Percentiles rank a stretch among this genome's conserved stretches.
Conservation (phyloP, 2,888 invertebrate species). For the Nomada ferruginata region DNA sequence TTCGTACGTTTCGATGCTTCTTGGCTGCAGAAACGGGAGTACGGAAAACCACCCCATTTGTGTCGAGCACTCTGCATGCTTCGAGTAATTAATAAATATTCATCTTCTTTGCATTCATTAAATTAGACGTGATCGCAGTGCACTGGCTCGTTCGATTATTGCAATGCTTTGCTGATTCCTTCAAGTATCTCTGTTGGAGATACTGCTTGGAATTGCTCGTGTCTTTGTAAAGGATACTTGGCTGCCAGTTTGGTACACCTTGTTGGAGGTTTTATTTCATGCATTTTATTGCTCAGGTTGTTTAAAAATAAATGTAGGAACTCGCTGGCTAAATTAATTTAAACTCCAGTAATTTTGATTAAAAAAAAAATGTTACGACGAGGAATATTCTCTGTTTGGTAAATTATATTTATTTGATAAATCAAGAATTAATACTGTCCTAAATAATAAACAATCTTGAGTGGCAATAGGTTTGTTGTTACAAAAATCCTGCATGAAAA, state of each 20-base stretch:
- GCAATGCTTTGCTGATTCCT: neutral
- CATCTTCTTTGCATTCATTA: neutral
- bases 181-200: too few relatives aligned
- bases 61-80: slow-evolving; percentile 1
- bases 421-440: neutral
- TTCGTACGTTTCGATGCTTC: neutral
- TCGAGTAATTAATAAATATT: slow-evolving; percentile 8
- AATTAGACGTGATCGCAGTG: neutral
- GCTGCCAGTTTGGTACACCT: too few relatives aligned
- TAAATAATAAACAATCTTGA: neutral
- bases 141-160: neutral
- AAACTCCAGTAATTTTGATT: too few relatives aligned
- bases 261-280: too few relatives aligned
- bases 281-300: too few relatives aligned
- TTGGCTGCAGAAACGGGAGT: neutral
- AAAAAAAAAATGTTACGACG: too few relatives aligned
- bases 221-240: too few relatives aligned
- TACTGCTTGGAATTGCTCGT: too few relatives aligned
- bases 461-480: neutral
- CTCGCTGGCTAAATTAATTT: too few relatives aligned
- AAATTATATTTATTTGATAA: neutral
- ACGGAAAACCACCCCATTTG: neutral
- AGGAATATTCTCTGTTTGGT: too few relatives aligned
- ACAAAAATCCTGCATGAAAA: neutral
- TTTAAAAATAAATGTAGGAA: too few relatives aligned